phyloP scores from a whole-genome alignment of 2,113 vertebrate genomes.

The Etheostoma cragini region DNA sequence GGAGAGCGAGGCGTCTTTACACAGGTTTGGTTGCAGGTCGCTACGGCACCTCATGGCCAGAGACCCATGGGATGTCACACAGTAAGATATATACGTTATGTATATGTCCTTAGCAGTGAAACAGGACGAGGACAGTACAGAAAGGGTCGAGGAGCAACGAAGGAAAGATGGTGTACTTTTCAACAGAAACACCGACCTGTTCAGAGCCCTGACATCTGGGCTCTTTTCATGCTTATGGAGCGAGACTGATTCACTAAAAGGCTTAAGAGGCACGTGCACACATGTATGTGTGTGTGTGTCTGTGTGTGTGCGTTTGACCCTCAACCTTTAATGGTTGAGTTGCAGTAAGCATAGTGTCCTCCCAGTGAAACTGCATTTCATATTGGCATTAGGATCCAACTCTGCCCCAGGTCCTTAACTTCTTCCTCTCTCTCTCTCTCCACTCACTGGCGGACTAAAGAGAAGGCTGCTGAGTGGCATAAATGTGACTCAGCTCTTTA shows the following conservation, averaged over 20 bases:
- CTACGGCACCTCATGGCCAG: slow-evolving; percentile 3
- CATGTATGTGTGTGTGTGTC: slow-evolving; percentile 37
- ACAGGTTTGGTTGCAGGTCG: slow-evolving; percentile 51
- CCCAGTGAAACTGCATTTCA: slow-evolving; percentile 47
- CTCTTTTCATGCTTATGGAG: slow-evolving; percentile 75
- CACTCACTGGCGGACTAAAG: slow-evolving; percentile 37
- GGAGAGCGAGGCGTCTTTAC: slow-evolving; percentile 46
- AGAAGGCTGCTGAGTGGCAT: slow-evolving; percentile 35
- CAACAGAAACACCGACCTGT: slow-evolving; percentile 39
- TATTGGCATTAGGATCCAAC: slow-evolving; percentile 36
- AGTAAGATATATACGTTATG: slow-evolving; percentile 1
- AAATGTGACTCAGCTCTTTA: slow-evolving; percentile 39
- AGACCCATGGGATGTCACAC: slow-evolving; percentile 28
- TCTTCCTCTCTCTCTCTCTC: slow-evolving; percentile 36
- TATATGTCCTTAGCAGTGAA: slow-evolving; percentile 37
- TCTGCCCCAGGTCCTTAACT: slow-evolving; percentile 52
- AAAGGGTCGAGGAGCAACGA: slow-evolving; percentile 32
- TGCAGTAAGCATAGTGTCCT: slow-evolving; percentile 49
- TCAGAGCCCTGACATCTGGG: slow-evolving; percentile 70
- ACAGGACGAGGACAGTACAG: slow-evolving; percentile 39
- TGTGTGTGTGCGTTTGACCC: slow-evolving; percentile 38
- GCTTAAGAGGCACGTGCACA: slow-evolving; percentile 42
- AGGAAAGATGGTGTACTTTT: slow-evolving; percentile 52
- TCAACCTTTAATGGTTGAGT: slow-evolving; percentile 58
- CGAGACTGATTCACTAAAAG: slow-evolving; percentile 72